A percentile compares a stretch with the other conserved stretches of the same genome.
These are phyloP conservation scores for Troides helena DNA, from an alignment of 2,888 invertebrate genomes.

Conservation along the genomic window DNA sequence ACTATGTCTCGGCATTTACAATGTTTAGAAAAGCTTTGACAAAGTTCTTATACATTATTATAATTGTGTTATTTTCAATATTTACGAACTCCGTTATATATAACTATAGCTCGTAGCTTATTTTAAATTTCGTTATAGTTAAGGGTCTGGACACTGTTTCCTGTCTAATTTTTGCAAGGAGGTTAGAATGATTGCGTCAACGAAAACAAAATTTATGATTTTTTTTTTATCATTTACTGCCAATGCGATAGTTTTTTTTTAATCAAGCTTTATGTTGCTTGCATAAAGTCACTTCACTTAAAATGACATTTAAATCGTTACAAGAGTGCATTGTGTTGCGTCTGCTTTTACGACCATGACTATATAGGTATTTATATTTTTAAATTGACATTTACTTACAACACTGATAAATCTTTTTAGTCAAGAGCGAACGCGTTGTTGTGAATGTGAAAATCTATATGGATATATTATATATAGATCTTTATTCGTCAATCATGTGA, in stretches of 20 bases:
- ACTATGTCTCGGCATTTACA: neutral
- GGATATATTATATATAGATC: no score
- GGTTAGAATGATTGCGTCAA: no score
- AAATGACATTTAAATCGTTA: conserved; percentile 16
- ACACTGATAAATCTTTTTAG: neutral
- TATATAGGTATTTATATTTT: neutral
- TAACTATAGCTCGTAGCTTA: no score
- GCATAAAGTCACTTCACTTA: neutral
- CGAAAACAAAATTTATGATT: no score
- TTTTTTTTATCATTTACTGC: no score
- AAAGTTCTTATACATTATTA: neutral
- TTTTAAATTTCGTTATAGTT: no score
- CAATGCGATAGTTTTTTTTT: neutral
- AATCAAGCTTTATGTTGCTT: neutral
- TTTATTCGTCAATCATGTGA: no score
- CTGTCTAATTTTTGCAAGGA: no score
- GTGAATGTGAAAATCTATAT: no score
- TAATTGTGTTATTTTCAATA: neutral
- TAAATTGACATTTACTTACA: conserved; percentile 8
- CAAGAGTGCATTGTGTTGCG: conserved; percentile 14
- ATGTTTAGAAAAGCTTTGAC: neutral
- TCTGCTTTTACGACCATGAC: conserved; percentile 11
- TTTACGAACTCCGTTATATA: neutral
- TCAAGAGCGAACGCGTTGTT: neutral
- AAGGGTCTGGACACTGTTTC: no score